Conservation (phyloP, 2,113 vertebrate genomes). For the Chascanopsetta lugubris region DNA sequence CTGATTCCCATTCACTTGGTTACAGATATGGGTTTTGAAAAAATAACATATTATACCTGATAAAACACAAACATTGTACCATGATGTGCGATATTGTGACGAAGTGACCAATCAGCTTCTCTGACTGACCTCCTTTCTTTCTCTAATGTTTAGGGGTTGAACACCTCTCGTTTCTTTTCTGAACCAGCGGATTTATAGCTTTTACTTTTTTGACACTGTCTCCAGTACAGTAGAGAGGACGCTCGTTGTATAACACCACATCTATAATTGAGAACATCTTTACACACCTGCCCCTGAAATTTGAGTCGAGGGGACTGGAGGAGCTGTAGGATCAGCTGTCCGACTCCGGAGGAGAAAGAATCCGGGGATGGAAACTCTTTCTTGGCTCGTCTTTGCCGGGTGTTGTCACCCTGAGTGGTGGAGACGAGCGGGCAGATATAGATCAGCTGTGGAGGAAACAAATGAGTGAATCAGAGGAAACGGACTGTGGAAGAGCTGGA, state of each 20-base stretch:
- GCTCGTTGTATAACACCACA: slow-evolving; percentile 69
- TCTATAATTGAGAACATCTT: slow-evolving; percentile 65
- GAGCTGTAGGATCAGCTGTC: slow-evolving; percentile 33
- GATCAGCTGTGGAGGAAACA: slow-evolving; percentile 4
- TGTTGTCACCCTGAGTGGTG: slow-evolving; percentile 14
- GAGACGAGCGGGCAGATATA: slow-evolving; percentile 8
- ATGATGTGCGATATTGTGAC: no score
- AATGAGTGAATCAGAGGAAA: slow-evolving; percentile 11
- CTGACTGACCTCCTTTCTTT: neutral
- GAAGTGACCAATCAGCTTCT: no score
- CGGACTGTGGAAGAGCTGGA: neutral
- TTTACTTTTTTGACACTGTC: slow-evolving; percentile 1
- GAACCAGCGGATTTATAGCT: slow-evolving; percentile 27
- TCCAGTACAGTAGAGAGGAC: slow-evolving; percentile 27
- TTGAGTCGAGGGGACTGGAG: slow-evolving; percentile 19
- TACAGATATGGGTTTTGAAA: no score
- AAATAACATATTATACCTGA: no score
- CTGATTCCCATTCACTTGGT: no score
- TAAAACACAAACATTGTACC: no score
- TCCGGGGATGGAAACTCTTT: slow-evolving; percentile 3
- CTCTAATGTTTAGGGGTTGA: neutral
- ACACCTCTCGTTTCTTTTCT: slow-evolving; percentile 14
- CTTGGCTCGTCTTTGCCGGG: slow-evolving; percentile 18
- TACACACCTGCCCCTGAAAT: slow-evolving; percentile 56
- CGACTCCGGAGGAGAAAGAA: slow-evolving; percentile 27